Evolutionary conservation across 2,797 vertebrate species (phyloP), one percentile per base, ranked within the genome.

Genomic region (Cossypha polioptera): DNA sequence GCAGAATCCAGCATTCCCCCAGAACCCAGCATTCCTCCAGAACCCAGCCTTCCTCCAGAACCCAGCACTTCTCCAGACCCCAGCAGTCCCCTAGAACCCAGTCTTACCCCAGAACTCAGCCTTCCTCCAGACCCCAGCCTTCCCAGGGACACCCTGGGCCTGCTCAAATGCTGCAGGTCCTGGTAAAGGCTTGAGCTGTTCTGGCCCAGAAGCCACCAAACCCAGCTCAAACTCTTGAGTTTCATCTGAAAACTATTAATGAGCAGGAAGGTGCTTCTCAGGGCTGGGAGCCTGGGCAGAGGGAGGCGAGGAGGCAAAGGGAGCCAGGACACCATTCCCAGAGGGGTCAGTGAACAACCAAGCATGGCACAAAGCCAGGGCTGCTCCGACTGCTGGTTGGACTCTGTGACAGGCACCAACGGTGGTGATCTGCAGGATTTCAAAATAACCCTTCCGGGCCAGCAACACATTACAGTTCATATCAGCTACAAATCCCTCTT

Each of bases 151-250:
- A 90, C 69, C 50, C 29, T 12, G 8, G 47, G 53, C 80, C 78
- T 20, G 62, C 55, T 43, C 63, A 75, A 91, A 90, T 0, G 6
- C 72, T 73, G 69, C 75, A 19, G 75, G 55, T 73, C 78, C 38
- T 40, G 3, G 4, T 38, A 53, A 87, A 1, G 6, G 62, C 53
- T 74, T 9, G 76, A 65, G 76, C 50, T 85, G 36, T 4, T 80
- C 55, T 80, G 90, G 90, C 72, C 61, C 88, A 63, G 61, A 88
- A 94, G 55, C 20, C 79, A 82, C 68, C 73, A 48, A 95, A 80
- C 4, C 51, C 88, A 69, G 86, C 73, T 88, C 91, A 74, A 51
- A 73, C 59, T 69, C 59, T 69, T 3, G 29, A 79, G 59, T 17
- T 58, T 92, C 90, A 89, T 95, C 93, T 91, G 88, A 79, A 83